Evolutionary conservation across 2,797 vertebrate species (phyloP).

Genomic region (Propithecus deckenii): DNA sequence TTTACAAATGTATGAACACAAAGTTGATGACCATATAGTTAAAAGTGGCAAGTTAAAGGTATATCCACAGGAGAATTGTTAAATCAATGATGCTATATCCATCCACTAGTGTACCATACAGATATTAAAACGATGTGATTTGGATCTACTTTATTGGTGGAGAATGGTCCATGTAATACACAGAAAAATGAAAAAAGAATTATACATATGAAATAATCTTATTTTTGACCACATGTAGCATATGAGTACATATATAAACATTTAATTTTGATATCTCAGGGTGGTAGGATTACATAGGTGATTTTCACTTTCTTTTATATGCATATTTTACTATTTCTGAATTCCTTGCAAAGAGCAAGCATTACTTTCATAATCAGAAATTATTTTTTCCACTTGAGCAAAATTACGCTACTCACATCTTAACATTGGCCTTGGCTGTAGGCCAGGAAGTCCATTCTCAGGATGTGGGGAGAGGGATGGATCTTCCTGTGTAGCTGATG

Average conservation of each 20-base stretch:
- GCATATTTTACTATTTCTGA: conserved; percentile 22
- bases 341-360: background rate
- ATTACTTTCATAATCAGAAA: conserved; percentile 45
- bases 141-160: background rate
- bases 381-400: background rate
- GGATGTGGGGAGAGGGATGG: background rate
- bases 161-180: background rate
- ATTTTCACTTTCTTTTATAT: conserved; percentile 17
- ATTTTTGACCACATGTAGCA: background rate
- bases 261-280: background rate
- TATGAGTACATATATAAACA: background rate
- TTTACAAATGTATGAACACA: background rate
- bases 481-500: conserved; percentile 3
- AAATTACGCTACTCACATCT: background rate
- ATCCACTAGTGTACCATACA: background rate
- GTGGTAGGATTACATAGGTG: background rate
- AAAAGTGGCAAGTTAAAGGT: background rate
- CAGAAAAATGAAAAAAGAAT: background rate
- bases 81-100: background rate
- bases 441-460: conserved; percentile 15
- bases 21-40: background rate
- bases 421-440: background rate
- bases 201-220: background rate
- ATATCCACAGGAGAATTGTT: background rate
- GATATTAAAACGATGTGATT: background rate